Evolutionary conservation across 1,140 invertebrate genomes (phyloP).

Genomic region (Caenorhabditis tropicalis): DNA sequence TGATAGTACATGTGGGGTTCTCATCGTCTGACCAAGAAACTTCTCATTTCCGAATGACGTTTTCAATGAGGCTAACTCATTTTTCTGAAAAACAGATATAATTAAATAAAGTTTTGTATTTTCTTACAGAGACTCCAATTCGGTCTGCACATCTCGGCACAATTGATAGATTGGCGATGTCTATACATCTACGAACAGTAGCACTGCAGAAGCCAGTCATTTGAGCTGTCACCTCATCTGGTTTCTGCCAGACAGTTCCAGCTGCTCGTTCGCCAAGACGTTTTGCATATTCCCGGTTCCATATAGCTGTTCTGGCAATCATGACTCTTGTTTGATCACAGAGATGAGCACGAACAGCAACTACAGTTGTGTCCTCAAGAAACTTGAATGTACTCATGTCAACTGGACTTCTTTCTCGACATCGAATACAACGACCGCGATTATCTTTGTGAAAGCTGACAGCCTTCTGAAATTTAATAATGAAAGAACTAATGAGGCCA

Average conservation of each 20-base stretch:
- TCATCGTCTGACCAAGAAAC: background rate
- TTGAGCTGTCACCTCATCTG: conserved; percentile 3
- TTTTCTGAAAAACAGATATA: background rate
- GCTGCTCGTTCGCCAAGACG: background rate
- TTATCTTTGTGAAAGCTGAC: background rate
- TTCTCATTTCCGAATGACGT: background rate
- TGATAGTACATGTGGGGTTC: background rate
- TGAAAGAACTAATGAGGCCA: background rate
- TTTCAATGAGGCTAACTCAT: background rate
- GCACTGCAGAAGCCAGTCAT: conserved; percentile 31
- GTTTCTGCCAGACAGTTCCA: conserved; percentile 7
- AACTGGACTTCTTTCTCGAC: background rate
- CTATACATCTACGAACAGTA: background rate
- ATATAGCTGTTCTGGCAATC: conserved; percentile 19
- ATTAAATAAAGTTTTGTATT: too few species aligned
- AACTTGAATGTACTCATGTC: background rate
- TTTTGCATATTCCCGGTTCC: conserved; percentile 20
- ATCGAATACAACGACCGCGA: background rate
- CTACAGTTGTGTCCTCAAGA: background rate
- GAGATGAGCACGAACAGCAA: background rate
- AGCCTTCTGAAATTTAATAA: background rate
- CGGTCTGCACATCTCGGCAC: background rate
- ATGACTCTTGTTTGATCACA: conserved; percentile 22
- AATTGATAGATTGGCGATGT: conserved; percentile 5
- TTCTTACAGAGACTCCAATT: background rate